Evolutionary conservation across 2,113 vertebrate genomes (phyloP).

Genomic region (Pipra filicauda): DNA sequence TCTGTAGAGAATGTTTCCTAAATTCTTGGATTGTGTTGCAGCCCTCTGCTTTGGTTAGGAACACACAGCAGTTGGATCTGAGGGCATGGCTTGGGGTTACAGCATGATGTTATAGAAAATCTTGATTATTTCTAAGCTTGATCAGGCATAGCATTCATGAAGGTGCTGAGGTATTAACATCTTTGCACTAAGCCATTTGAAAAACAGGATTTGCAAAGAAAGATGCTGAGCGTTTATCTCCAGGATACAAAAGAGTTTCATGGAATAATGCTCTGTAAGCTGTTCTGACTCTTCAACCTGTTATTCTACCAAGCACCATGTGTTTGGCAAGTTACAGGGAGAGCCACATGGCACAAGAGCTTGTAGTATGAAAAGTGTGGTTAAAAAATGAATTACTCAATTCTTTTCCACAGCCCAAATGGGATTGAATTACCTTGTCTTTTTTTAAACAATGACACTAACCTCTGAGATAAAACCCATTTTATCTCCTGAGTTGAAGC

Average conservation of each 20-base stretch:
- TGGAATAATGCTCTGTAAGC: neutral
- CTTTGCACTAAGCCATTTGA: neutral
- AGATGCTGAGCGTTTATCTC: neutral
- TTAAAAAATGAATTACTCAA: neutral
- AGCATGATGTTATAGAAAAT: neutral
- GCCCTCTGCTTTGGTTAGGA: neutral
- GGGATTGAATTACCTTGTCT: neutral
- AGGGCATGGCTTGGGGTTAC: neutral
- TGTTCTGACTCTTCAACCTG: neutral
- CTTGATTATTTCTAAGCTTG: neutral
- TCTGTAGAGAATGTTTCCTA: neutral
- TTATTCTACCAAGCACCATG: neutral
- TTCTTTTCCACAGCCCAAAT: neutral
- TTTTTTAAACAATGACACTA: neutral
- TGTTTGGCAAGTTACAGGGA: neutral
- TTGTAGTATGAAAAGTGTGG: fast-evolving
- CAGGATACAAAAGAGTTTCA: neutral
- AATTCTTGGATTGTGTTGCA: neutral
- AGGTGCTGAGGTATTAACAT: neutral
- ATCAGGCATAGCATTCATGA: neutral
- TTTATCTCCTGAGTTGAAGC: neutral
- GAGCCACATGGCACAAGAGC: neutral
- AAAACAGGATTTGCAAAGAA: neutral
- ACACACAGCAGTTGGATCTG: neutral
- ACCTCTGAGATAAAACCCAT: neutral